Percentiles rank a stretch among this genome's conserved stretches.
Conservation (phyloP, 2,797 vertebrate genomes). For the Pangasius macronema region DNA sequence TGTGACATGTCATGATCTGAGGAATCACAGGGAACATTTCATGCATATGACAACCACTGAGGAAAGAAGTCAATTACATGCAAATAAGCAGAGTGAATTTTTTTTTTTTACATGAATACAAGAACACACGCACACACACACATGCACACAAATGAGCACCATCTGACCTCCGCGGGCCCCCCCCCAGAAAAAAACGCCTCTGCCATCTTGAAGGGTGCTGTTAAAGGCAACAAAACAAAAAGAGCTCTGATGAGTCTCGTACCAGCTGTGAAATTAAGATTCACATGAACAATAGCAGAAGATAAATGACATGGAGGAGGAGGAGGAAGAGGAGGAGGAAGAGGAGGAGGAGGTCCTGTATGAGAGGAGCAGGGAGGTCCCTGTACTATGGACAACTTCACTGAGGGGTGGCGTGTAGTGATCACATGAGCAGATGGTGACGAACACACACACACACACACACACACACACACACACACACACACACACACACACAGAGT, state of each 20-base stretch:
- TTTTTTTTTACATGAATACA: not conserved
- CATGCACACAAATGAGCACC: conserved; percentile 24
- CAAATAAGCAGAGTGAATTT: conserved; percentile 40
- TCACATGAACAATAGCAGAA: conserved; percentile 30
- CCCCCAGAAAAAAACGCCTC: conserved; percentile 6
- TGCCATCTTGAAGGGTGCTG: conserved; percentile 21
- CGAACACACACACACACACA: conserved; percentile 27
- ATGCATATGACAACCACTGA: conserved; percentile 32
- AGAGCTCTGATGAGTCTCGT: conserved; percentile 29
- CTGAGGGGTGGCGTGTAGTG: conserved; percentile 21
- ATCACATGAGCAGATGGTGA: conserved; percentile 42
- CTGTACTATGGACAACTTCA: conserved; percentile 3
- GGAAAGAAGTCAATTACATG: conserved; percentile 45
- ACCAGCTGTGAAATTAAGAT: conserved; percentile 39
- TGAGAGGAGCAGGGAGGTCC: conserved; percentile 11
- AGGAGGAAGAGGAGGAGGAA: not conserved
- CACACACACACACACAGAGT: conserved; percentile 1
- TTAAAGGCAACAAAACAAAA: conserved; percentile 46
- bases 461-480: conserved; percentile 27
- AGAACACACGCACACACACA: conserved; percentile 5
- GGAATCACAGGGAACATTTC: conserved; percentile 39
- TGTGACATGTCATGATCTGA: conserved; percentile 23
- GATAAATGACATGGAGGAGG: conserved; percentile 10
- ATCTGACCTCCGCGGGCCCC: conserved; percentile 34
- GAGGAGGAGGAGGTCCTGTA: conserved; percentile 1